Base-by-base conservation (phyloP, 2,113 vertebrate genomes). In the Eretmochelys imbricata region DNA sequence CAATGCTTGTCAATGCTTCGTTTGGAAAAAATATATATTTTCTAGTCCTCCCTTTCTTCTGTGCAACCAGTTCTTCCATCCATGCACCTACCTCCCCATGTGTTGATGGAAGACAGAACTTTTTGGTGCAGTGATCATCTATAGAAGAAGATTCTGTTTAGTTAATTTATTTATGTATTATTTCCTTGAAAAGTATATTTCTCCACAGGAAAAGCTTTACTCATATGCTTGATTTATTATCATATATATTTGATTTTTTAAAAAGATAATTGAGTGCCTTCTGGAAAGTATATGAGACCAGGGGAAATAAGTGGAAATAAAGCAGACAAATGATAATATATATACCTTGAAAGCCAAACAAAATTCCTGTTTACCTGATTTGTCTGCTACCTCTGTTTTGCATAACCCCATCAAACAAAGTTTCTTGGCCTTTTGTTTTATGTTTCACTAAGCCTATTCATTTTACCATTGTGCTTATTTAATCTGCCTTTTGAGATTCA, bases 391-490 rank as follows among this genome's bases (percentile, higher is more conserved):
- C 29, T 72, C n/a, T 2, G 3, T 87, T 94, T 89, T 94, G 88
- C 93, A 78, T 72, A 83, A 48, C 51, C 80, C 93, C 51, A 38
- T 42, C 69, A 78, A 78, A 78, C 11, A 51, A 87, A 53, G 27
- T 35, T 94, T 82, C 89, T 91, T 42, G 22, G 54, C 78, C 92
- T 96, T 94, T 38, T 82, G 83, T 93, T 95, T 80, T 83, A 54
- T 89, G 8, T 57, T 82, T 38, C 87, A 50, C 9, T 20, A 5
- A 97, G 11, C 48, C 46, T 38, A 2, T 90, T 87, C 51, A 84
- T 80, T 82, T 53, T 54, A 80, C 31, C 76, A 2, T 84, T 82
- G 4, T 78, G 50, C 90, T 93, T 57, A 8, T 88, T 92, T 87
- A 38, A n/a, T 54, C 87, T 42, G 65, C 89, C 81, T 84, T 76